A percentile compares a stretch with the other conserved stretches of the same genome.
Evolutionary conservation across 2,888 invertebrate species (phyloP).

Genomic region (Lasioglossum vierecki): DNA sequence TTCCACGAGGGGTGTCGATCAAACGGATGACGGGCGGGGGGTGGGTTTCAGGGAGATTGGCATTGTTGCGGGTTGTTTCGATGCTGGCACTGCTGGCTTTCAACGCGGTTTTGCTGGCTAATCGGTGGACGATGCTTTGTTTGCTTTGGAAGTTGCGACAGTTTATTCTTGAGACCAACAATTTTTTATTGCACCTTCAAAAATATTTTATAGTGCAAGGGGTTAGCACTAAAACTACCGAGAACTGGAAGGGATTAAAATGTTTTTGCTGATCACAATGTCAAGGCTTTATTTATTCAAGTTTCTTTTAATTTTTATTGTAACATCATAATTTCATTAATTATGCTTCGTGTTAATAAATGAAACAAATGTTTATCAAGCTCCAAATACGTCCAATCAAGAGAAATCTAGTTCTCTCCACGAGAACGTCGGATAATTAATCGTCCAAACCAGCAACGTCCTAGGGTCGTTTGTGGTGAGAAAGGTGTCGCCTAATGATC

Average conservation of each 20-base stretch:
- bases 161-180: background rate
- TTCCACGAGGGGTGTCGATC: constrained; percentile 4
- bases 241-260: no score
- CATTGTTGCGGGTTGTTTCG: background rate
- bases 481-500: constrained; percentile 59
- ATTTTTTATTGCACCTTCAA: no score
- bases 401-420: constrained; percentile 25
- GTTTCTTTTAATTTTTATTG: no score
- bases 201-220: no score
- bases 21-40: background rate
- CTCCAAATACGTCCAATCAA: constrained; percentile 3
- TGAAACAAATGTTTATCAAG: background rate
- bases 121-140: background rate
- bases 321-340: no score
- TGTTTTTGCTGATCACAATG: no score
- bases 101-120: background rate
- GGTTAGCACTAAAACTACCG: background rate
- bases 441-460: constrained; percentile 16
- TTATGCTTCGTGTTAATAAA: no score
- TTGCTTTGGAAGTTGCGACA: background rate
- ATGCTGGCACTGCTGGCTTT: background rate
- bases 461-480: constrained; percentile 38
- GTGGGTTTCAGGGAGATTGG: background rate
- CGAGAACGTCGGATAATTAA: constrained; percentile 48
- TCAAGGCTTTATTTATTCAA: no score